Percentiles rank a stretch among this genome's conserved stretches.
These are phyloP conservation scores for Rhyacophila evoluta DNA, from an alignment of 2,888 invertebrate species.

Conservation along the genomic window DNA sequence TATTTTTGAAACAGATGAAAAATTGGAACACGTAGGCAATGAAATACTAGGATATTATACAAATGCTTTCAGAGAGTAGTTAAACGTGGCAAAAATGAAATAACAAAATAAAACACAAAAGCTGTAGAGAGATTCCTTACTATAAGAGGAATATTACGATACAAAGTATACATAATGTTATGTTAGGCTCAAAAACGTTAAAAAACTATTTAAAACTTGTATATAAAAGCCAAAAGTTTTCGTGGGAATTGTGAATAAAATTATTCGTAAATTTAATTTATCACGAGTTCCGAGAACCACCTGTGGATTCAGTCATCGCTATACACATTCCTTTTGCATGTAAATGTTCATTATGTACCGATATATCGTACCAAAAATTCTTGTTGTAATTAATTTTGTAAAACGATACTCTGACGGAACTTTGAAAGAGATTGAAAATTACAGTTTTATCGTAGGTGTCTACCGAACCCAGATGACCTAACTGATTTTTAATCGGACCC, in stretches of 20 bases:
- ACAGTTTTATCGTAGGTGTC: constrained; percentile 1
- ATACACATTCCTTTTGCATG: constrained; percentile 20
- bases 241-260: constrained; percentile 14
- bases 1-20: no score
- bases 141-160: no score
- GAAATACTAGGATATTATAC: no score
- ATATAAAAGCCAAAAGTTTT: background rate
- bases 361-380: constrained; percentile 2
- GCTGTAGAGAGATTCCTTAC: no score
- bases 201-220: no score
- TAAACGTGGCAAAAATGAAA: no score
- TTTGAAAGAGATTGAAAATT: constrained; percentile 12
- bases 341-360: constrained; percentile 17
- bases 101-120: no score
- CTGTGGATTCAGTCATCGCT: constrained; percentile 32
- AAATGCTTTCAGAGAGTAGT: no score
- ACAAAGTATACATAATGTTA: no score
- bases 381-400: constrained; percentile 14
- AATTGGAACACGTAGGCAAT: no score
- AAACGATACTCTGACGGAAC: constrained; percentile 7
- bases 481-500: background rate
- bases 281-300: constrained; percentile 33
- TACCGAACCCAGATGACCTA: background rate
- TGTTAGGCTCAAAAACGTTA: no score
- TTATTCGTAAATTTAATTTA: constrained; percentile 25